Base-by-base conservation (phyloP, 2,113 vertebrate species). In the Brachyhypopomus occidentalis region DNA sequence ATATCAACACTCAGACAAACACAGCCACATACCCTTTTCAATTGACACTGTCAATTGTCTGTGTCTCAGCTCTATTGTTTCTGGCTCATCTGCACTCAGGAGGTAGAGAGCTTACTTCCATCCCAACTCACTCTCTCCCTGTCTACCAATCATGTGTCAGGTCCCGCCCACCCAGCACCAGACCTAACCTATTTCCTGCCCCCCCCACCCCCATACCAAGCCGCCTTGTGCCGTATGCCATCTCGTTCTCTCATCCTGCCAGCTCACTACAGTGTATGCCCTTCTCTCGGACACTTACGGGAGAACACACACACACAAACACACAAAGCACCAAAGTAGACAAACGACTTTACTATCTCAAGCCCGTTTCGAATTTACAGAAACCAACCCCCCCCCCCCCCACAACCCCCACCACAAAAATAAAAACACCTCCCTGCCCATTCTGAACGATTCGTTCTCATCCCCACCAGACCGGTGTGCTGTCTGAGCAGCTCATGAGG, bases 401-500 rank as follows among this genome's bases (percentile, higher is more conserved):
- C 36, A 7, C 19, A 36, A 12, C 25, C 59, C 25, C 30, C 30
- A 30, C 30, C 30, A 30, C 1, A 30, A 30, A 30, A 30, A 30
- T 2, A 30, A 30, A 30, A 30, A 30, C 30, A 30, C 30, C 30
- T 30, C 30, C 30, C 30, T 30, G 30, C n/a, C 17, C 34, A 27
- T 19, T 56, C 2, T 20, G 5, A 77, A 55, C 22, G 19, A 17
- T 67, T n/a, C 30, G 3, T 8, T 38, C 22, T 34, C 63, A 62
- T 60, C 38, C 59, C 55, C 16, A 16, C 20, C 87, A 78, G 70
- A 30, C 30, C 30, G 60, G 83, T 80, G 83, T 87, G 85, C 84
- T 84, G 75, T 87, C 84, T 79, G 81, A 89, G 88, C 90, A 87
- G 83, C 86, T 91, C 86, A 85, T 84, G 85, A 84, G 85, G 87